Evolutionary conservation across 2,797 vertebrate species (phyloP), one percentile per base, ranked within the genome.

Genomic region (Scolopax rusticola): DNA sequence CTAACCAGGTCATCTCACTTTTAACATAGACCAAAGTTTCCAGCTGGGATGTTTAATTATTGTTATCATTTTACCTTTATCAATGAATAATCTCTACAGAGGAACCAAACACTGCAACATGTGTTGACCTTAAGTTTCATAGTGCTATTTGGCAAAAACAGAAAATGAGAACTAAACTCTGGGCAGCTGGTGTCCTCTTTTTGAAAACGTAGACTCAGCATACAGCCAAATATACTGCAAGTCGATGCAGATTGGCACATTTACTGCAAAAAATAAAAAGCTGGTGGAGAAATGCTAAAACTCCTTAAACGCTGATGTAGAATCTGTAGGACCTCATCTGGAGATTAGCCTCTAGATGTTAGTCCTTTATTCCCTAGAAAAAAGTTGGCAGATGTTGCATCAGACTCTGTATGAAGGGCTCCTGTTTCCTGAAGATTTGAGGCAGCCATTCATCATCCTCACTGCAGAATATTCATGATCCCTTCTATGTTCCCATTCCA

Each of bases 221-320:
- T 41, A 67, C 53, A 88, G 90, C 57, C 76, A 94, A 50, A 78
- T 51, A 63, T 21, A 61, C 14, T 83, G 71, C 33, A 32, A 53
- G 50, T 68, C 33, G 65, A 64, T 53, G 51, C 36, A 64, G 33
- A 76, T 78, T 87, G 93, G 68, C 65, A 70, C 30, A 10, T 86
- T 94, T 84, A 43, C 56, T 74, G 65, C 51, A 92, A 84, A 93
- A 95, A 76, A 75, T 28, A 48, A 74, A 91, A 95, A 80, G 40
- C 50, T 83, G 77, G 47, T 59, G 36, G 20, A 48, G 21, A 51
- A 64, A 50, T 57, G 14, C 48, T 86, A 64, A 53, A 85, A 68
- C n/a, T 57, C 20, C 30, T 71, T 86, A 41, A 64, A 3, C 28
- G 33, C 15, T 51, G n/a, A 25, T 19, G 15, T 25, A 15, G 24